Evolutionary conservation across 2,113 vertebrate species (phyloP).

Genomic region (Pseudolaguvia tuberculata): DNA sequence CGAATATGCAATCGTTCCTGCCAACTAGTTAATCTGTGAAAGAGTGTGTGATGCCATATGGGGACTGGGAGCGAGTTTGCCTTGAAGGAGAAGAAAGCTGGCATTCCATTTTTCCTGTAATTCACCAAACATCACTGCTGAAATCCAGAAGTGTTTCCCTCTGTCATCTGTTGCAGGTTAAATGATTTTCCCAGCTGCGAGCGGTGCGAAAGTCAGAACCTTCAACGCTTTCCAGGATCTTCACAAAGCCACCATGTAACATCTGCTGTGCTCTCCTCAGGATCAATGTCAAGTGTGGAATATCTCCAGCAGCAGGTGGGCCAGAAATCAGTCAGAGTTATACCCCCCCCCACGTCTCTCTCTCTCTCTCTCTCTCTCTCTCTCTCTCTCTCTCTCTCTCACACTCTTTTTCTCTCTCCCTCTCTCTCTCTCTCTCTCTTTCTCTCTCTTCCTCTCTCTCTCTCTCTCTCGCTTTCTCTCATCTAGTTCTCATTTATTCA

Average conservation of each 20-base stretch:
- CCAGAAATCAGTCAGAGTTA: conserved; percentile 66
- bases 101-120: not conserved
- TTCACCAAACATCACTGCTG: conserved; percentile 22
- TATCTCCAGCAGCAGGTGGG: conserved; percentile 72
- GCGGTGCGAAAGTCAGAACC: conserved; percentile 62
- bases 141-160: conserved; percentile 11
- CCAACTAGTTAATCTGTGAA: too few relatives aligned
- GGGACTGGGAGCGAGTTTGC: not conserved
- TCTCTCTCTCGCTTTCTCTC: conserved; percentile 42
- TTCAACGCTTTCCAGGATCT: conserved; percentile 60
- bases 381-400: conserved; percentile 27
- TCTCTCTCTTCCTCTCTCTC: conserved; percentile 27
- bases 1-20: not conserved
- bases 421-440: conserved; percentile 4
- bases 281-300: conserved; percentile 73
- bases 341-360: too few relatives aligned
- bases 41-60: not conserved
- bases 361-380: conserved; percentile 21
- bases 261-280: conserved; percentile 68
- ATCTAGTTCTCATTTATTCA: conserved; percentile 35
- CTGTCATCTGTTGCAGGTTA: conserved; percentile 54
- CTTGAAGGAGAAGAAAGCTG: too few relatives aligned
- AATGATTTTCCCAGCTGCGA: conserved; percentile 65
- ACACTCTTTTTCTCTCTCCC: conserved; percentile 43
- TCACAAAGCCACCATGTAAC: conserved; percentile 71